These are phyloP conservation scores for Eledona agricola DNA, from an alignment of 2,888 invertebrate genomes.

Conservation along the genomic window DNA sequence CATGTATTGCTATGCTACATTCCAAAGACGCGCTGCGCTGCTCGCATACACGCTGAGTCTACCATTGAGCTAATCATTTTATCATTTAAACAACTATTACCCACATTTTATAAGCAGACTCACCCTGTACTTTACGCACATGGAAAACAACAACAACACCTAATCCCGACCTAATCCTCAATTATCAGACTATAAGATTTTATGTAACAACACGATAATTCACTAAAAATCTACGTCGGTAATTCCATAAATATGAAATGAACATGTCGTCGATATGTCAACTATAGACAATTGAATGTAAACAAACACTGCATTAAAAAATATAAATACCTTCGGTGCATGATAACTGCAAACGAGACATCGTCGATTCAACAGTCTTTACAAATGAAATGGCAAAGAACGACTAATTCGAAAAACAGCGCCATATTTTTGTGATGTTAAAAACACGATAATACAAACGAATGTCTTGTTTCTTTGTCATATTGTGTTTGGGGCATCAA, in stretches of 20 bases:
- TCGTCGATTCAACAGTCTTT: constrained; percentile 18
- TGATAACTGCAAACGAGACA: constrained; percentile 25
- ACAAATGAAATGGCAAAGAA: constrained; percentile 1
- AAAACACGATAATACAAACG: constrained; percentile 6
- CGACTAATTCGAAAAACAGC: constrained; percentile 6
- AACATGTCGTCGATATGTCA: constrained; percentile 7
- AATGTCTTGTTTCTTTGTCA: not conserved
- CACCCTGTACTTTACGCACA: constrained; percentile 8
- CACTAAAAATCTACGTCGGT: no score
- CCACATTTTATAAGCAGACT: constrained; percentile 21
- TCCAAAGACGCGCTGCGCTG: constrained; percentile 1
- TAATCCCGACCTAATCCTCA: no score
- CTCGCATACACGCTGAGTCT: constrained; percentile 14
- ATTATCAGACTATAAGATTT: no score
- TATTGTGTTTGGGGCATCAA: not conserved
- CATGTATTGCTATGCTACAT: constrained; percentile 27
- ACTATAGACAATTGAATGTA: constrained; percentile 8
- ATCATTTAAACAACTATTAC: no score
- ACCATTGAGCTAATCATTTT: no score
- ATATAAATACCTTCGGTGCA: constrained; percentile 25
- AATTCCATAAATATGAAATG: no score
- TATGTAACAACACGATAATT: no score
- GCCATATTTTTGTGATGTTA: constrained; percentile 1
- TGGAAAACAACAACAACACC: constrained; percentile 1
- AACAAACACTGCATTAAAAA: constrained; percentile 18